Evolutionary conservation across 2,888 invertebrate species (phyloP).

Genomic region (Papilio elwesi): DNA sequence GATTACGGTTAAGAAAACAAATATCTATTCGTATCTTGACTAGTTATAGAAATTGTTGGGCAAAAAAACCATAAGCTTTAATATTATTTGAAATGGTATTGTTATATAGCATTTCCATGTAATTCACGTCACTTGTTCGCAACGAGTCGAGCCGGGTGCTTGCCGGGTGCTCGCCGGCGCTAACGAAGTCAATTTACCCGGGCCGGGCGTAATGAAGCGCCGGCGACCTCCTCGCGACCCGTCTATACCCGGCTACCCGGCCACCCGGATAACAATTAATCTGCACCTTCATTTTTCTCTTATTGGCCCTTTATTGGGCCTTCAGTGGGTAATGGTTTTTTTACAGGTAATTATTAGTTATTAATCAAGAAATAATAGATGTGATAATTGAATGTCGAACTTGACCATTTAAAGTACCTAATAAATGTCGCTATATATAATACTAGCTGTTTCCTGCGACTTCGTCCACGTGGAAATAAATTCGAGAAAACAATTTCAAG

Average conservation of each 20-base stretch:
- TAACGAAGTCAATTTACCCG: conserved; percentile 69
- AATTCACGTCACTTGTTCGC: conserved; percentile 16
- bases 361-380: conserved; percentile 1
- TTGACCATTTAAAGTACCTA: neutral
- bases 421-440: too few species aligned
- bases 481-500: too few species aligned
- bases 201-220: conserved; percentile 55
- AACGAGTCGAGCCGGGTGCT: conserved; percentile 42
- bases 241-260: conserved; percentile 6
- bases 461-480: too few species aligned
- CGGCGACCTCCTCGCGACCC: conserved; percentile 43
- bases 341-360: neutral
- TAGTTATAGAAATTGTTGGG: too few species aligned
- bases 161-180: conserved; percentile 45
- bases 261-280: conserved; percentile 53
- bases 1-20: too few species aligned
- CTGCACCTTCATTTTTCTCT: conserved; percentile 53
- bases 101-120: conserved; percentile 1
- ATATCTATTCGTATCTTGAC: too few species aligned
- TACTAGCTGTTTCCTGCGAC: too few species aligned
- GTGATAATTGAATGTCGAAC: neutral
- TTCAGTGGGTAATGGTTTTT: conserved; percentile 13
- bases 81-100: neutral
- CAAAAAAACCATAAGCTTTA: neutral
- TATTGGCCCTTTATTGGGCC: conserved; percentile 47